Evolutionary conservation across 2,888 invertebrate genomes (phyloP).

Genomic region (Microplitis deprimator): DNA sequence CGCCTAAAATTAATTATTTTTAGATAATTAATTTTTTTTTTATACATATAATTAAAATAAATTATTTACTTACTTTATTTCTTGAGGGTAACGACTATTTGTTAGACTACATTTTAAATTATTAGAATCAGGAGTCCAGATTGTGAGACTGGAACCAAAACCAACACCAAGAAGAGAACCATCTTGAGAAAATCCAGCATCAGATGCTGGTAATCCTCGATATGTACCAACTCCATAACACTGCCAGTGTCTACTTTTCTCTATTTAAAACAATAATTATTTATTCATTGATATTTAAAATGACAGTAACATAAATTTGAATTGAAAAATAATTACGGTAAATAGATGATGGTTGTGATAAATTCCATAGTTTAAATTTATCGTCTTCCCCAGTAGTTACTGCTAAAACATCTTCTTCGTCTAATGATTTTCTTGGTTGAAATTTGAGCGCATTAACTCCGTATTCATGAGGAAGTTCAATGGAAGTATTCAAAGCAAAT

Average conservation of each 20-base stretch:
- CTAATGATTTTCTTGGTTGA: constrained; percentile 71
- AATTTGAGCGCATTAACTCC: constrained; percentile 77
- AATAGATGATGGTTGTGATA: constrained; percentile 74
- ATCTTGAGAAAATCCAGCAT: constrained; percentile 80
- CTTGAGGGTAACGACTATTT: constrained; percentile 67
- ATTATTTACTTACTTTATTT: constrained; percentile 66
- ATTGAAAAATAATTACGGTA: constrained; percentile 70
- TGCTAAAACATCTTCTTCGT: constrained; percentile 73
- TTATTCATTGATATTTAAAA: constrained; percentile 16
- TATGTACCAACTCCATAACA: constrained; percentile 79
- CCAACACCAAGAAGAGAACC: constrained; percentile 83
- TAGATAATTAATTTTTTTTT: constrained; percentile 1
- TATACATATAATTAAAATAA: neutral
- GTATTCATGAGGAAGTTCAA: constrained; percentile 81
- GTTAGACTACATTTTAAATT: constrained; percentile 76
- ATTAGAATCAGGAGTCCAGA: constrained; percentile 78
- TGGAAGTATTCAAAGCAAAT: constrained; percentile 79
- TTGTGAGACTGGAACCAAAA: constrained; percentile 78
- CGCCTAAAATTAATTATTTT: constrained; percentile 61
- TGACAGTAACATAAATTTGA: constrained; percentile 45
- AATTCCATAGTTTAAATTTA: constrained; percentile 81
- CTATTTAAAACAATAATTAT: constrained; percentile 62
- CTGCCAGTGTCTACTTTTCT: constrained; percentile 76
- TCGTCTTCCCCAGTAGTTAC: constrained; percentile 80
- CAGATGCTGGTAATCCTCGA: constrained; percentile 74